phyloP scores from a whole-genome alignment of 92 coral and sea anemone species.

The Parazoanthus atlanticus region DNA sequence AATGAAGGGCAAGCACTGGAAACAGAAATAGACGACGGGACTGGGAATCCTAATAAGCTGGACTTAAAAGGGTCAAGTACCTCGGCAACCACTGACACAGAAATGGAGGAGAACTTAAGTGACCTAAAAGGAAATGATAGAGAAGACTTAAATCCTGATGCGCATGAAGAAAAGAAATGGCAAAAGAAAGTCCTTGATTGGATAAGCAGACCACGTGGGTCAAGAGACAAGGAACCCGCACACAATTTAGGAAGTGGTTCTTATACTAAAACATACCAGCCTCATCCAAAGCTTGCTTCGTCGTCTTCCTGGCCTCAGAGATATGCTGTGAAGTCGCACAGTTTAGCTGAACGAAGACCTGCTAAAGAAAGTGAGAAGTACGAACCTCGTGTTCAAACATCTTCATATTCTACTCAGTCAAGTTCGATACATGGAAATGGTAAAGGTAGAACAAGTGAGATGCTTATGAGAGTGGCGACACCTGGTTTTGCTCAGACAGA shows the following conservation, averaged over 20 bases:
- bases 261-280: not conserved
- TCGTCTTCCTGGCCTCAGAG: constrained; percentile 34
- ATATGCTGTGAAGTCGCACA: not conserved
- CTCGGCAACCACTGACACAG: not conserved
- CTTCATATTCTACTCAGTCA: not conserved
- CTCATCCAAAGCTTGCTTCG: constrained; percentile 18
- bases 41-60: not conserved
- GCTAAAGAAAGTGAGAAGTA: not conserved
- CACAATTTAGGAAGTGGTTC: not conserved
- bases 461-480: not conserved
- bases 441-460: not conserved
- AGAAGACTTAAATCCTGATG: not conserved
- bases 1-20: not conserved
- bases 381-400: not conserved
- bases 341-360: not conserved
- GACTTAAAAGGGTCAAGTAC: not conserved
- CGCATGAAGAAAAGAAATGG: constrained; percentile 7
- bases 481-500: not conserved
- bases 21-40: not conserved
- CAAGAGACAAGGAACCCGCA: not conserved
- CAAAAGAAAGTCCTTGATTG: constrained; percentile 13
- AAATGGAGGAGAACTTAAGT: not conserved
- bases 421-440: not conserved
- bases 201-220: constrained; percentile 2
- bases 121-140: not conserved